Base-by-base conservation (phyloP, 2,888 invertebrate species). In the Ophion costatus region DNA sequence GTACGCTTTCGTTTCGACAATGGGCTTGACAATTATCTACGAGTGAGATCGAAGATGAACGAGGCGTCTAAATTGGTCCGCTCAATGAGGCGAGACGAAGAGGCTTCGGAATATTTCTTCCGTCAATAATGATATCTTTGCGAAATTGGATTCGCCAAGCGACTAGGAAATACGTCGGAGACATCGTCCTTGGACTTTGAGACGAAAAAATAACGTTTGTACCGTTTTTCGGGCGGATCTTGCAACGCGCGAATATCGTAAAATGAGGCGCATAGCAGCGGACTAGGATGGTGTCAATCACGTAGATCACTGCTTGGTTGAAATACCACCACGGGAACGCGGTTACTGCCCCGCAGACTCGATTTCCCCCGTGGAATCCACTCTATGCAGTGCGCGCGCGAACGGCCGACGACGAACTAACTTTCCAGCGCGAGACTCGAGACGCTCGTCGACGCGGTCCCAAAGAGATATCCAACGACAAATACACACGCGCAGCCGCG, bases 341-440 rank as follows among this genome's bases (percentile, higher is more conserved):
- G 82, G 85, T 83, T 82, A 85, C 77, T 80, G 82, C 80, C 82
- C 80, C 64, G 82, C 85, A 86, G 84, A 88, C 88, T 86, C 88
- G 89, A 89, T 89, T 89, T 89, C 89, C 88, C 89, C 87, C 67
- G 76, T 84, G 88, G 87, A 89, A 89, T 89, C 87, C 81, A 76
- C 74, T 71, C 78, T 75, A 69, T 69, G 75, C 61, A 69, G 56
- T 70, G 22, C 66, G 76, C 75, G 20, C 81, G 69, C 70, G 81
- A 22, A 57, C 57, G 11, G 51, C 56, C 78, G 77, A 74, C 63
- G 75, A 75, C 83, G 78, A 74, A 70, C 82, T 78, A 67, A 83
- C 83, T 83, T 83, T 83, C 83, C 74, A 83, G 82, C 74, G 33
- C n/a, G 64, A 64, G 51, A 33, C 20, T 20, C 20, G 45, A 24